Base-by-base conservation (phyloP, 23 tunicate species). In the Pegea sp. region DNA sequence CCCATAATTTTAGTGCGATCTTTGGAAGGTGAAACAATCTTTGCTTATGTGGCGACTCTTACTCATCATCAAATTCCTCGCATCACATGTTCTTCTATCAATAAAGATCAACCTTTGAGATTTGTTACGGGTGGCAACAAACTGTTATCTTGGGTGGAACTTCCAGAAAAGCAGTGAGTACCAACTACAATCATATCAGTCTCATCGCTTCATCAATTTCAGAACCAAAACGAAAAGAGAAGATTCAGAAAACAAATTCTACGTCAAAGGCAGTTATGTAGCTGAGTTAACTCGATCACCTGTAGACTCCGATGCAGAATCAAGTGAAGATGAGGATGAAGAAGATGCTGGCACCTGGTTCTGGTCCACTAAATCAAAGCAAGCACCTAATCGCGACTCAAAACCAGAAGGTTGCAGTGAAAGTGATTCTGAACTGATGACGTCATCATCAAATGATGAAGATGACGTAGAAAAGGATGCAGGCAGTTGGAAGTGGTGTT, bases 81-180 rank as follows among this genome's bases (percentile, higher is more conserved):
- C 30, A 23, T 78, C 33, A 23, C 58, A 23, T 61, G 76, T 34
- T 26, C 65, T 1, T 29, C 34, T 13, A 31, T 34, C 29, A 56
- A 63, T 22, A 4, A 29, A 2, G 2, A 46, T 7, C 2, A 44
- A 5, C 5, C 2, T 3, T 34, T 24, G 2, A 51, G 4, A 23
- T 57, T 78, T 49, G 67, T 69, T 26, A 63, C 90, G 26, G 90
- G 77, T 26, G 90, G 90, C 11, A 38, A 34, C 18, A 64, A 57
- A 42, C 53, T 78, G 32, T 38, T 69, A 0, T 29, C 64, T 3
- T 78, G 90, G 90, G 50, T 18, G 31, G 26, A 24, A n/a, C 34
- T 16, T 1, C 59, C 46, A 8, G 46, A 38, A 8, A 16, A 38
- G 16, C 11, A 11, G 46, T 38, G 11, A 38, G 46, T 38, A 8